Base-by-base conservation (phyloP, 2,888 invertebrate genomes). In the Ornithoptera priamus region DNA sequence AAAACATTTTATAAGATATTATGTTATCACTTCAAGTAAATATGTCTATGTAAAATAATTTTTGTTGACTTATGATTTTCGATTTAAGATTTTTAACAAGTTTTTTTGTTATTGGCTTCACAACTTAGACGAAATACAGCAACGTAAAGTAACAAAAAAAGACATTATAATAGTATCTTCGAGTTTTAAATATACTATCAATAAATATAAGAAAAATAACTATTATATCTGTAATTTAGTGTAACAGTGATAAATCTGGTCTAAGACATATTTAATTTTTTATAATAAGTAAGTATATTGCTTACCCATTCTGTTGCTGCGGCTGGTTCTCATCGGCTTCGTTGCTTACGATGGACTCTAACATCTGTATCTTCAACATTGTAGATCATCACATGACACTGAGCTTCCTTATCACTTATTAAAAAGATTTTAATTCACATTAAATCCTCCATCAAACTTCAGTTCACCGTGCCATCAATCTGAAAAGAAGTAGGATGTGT, bases 351-450 rank as follows among this genome's bases (percentile, higher is more conserved):
- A 95, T 94, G 81, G 95, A 95, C 82, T 95, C 95, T 91, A 95
- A 90, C 95, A 95, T 95, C 86, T 95, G 95, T 90, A 95, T 95
- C 93, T 95, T 95, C 89, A 95, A 89, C 95, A 95, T 95, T 80
- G 77, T 92, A 77, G 80, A 79, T 72, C 79, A 78, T 92, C 88
- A 92, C 92, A 92, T 92, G 87, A 84, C 92, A 90, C 75, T 82
- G 72, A 73, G 75, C 77, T 78, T 67, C n/a, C 60, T 65, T 59
- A 20, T 22, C 18, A 56, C 15, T 39, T 56, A 53, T n/a, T 30
- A 59, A 59, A 12, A 30, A 30, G 30, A 30, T 36, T 8, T 18
- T 17, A 36, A 30, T 10, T 5, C 46, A 30, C 30, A 30, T 30
- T 30, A 6, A 17, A n/a, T 42, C 12, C n/a, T 6, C 61, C 22